Percentiles rank a stretch among this genome's conserved stretches.
Conservation (phyloP, 2,797 vertebrate species). For the Ibycter americanus region DNA sequence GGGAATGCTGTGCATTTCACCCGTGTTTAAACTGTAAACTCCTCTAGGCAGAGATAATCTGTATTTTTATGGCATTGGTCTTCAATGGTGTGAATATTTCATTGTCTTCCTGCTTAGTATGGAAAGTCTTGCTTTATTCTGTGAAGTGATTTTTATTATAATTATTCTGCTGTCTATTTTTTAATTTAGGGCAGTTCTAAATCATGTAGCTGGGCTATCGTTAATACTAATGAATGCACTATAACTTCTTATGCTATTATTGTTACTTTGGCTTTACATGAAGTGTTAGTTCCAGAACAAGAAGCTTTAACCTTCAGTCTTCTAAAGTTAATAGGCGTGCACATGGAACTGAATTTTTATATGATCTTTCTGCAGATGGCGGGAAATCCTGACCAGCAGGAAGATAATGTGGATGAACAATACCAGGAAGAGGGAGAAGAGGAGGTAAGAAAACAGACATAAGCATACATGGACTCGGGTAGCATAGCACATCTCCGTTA, state of each 20-base stretch:
- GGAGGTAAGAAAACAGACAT: constrained; percentile 81
- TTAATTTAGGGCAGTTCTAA: constrained; percentile 9
- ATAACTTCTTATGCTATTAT: background rate
- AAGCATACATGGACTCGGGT: background rate
- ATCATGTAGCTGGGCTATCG: background rate
- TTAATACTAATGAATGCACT: background rate
- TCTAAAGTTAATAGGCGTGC: background rate
- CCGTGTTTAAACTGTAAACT: background rate
- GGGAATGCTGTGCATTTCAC: background rate
- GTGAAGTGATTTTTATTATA: background rate
- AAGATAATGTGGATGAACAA: constrained; percentile 92
- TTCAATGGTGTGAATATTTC: background rate
- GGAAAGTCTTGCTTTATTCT: background rate
- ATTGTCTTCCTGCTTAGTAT: background rate
- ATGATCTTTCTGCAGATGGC: constrained; percentile 83
- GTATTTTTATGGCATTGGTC: background rate
- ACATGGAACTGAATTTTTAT: background rate
- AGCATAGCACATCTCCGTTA: background rate
- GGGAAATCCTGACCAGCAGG: constrained; percentile 97
- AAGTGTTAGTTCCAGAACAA: background rate
- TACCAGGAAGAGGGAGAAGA: constrained; percentile 97
- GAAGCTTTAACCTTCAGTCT: constrained; percentile 3
- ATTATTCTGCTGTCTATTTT: background rate
- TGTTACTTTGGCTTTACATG: background rate
- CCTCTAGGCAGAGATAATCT: background rate